Base-by-base conservation (phyloP, 2,888 invertebrate species). In the Hirtodrosophila histrioides region DNA sequence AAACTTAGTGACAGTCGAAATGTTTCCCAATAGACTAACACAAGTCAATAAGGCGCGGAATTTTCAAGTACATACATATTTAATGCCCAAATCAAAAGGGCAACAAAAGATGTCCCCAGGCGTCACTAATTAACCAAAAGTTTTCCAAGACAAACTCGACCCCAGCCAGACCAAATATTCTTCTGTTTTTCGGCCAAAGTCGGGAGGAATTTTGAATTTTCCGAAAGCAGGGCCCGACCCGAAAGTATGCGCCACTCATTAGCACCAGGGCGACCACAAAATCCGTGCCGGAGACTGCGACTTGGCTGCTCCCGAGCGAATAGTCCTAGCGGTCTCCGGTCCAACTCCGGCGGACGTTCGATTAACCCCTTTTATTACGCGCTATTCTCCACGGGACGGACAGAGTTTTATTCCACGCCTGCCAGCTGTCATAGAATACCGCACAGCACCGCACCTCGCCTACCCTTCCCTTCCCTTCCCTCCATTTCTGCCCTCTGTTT, bases 351-450 rank as follows among this genome's bases (percentile, higher is more conserved):
- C 55, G 65, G 56, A 61, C 58, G 58, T 83, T 83, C 82, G 82
- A 87, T 83, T 83, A 83, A 83, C 82, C 82, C 82, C 82, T 87
- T 83, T 87, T 85, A 83, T 87, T 85, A 68, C 88, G 86, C 70
- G 73, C 73, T 85, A 87, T 83, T 78, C 82, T 83, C 82, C 51
- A 67, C 36, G 88, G 82, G 53, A 37, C 41, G 58, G 55, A 53
- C 43, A 12, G 51, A 57, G 62, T 54, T 45, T 23, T 43, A 27
- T 48, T 24, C 46, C 31, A 35, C 10, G 40, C 51, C 56, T 36
- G 56, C 55, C 76, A 87, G 83, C 87, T 83, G 83, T 78, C 87
- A 65, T 62, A 55, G 64, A 57, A 63, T 60, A 39, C 61, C 48
- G 17, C 17, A 17, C 17, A 1, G 27, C 62, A 1, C 10, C 29